These are phyloP conservation scores for Escarpia spicata DNA, from an alignment of 2,888 invertebrate genomes.

Conservation along the genomic window DNA sequence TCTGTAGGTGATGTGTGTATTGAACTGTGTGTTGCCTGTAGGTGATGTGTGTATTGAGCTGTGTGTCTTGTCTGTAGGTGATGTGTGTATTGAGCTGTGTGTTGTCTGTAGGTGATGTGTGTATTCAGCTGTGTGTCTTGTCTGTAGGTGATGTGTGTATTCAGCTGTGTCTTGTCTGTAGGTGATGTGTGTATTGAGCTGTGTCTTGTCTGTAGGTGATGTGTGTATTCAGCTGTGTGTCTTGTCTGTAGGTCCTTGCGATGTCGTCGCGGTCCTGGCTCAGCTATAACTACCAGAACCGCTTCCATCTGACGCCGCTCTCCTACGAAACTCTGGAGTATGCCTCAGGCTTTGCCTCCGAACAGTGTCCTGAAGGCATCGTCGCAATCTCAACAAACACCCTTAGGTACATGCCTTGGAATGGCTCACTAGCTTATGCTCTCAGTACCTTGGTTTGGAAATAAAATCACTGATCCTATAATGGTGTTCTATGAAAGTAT, in stretches of 20 bases:
- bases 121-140: too few species aligned
- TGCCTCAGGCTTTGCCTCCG: slow-evolving; percentile 92
- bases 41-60: too few species aligned
- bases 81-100: too few species aligned
- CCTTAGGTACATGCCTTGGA: slow-evolving; percentile 70
- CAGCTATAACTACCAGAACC: slow-evolving; percentile 97
- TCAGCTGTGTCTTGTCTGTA: not conserved
- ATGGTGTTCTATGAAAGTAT: not conserved
- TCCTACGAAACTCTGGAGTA: slow-evolving; percentile 97
- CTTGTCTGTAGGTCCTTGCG: slow-evolving; percentile 76
- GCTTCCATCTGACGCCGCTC: slow-evolving; percentile 87
- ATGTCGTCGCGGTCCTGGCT: slow-evolving; percentile 98
- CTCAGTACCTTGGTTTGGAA: not conserved
- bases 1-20: too few species aligned
- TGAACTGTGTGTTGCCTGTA: too few species aligned
- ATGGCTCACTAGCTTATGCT: not conserved
- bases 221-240: not conserved
- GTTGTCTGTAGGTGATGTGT: too few species aligned
- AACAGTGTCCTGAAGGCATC: slow-evolving; percentile 99
- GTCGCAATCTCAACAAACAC: slow-evolving; percentile 99
- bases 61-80: too few species aligned
- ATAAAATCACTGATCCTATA: not conserved
- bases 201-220: not conserved
- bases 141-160: too few species aligned
- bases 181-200: not conserved